Conservation (phyloP, 2,888 invertebrate genomes). For the Polietes domitor region DNA sequence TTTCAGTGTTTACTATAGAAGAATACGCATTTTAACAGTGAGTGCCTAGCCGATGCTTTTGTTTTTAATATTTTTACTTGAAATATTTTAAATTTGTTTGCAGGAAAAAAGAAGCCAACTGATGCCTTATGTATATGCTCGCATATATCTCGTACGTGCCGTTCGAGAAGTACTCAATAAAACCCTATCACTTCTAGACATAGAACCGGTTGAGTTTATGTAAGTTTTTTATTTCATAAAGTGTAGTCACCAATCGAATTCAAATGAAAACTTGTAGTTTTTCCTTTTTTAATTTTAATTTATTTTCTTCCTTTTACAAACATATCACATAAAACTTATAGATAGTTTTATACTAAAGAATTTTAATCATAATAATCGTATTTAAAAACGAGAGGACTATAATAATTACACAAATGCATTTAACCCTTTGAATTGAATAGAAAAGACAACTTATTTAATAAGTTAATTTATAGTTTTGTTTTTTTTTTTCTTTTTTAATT, state of each 20-base stretch:
- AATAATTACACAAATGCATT: constrained; percentile 57
- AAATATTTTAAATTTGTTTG: constrained; percentile 64
- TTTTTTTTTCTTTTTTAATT: background rate
- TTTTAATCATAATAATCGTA: constrained; percentile 32
- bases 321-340: constrained; percentile 64
- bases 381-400: constrained; percentile 39
- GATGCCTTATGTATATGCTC: constrained; percentile 85
- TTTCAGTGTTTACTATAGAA: constrained; percentile 89
- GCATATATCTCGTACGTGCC: constrained; percentile 86
- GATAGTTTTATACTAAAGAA: background rate
- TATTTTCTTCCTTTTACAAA: constrained; percentile 41
- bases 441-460: constrained; percentile 55
- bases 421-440: background rate
- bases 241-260: background rate
- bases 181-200: constrained; percentile 84
- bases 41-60: constrained; percentile 75
- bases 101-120: constrained; percentile 87
- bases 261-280: background rate
- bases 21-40: constrained; percentile 86
- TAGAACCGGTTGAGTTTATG: constrained; percentile 87
- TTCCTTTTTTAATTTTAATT: constrained; percentile 21
- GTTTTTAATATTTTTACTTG: background rate
- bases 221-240: constrained; percentile 74
- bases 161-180: constrained; percentile 85
- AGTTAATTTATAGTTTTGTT: constrained; percentile 28